phyloP scores from a whole-genome alignment of 64 coral and sea anemone genomes.

The Pocillopora damicornis region DNA sequence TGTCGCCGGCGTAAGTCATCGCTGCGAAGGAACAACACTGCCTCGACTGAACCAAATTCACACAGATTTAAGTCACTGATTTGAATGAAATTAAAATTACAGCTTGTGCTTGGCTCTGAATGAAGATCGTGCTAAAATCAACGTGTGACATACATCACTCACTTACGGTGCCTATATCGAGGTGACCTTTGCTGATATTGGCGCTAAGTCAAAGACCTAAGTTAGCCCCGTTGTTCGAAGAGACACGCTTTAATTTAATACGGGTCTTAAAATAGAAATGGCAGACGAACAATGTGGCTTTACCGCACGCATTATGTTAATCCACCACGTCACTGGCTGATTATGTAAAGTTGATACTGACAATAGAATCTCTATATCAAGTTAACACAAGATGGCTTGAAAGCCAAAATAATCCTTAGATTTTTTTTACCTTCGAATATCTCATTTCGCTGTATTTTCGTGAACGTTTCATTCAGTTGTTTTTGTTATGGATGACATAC shows the following conservation, averaged over 20 bases:
- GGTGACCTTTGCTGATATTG: constrained; percentile 38
- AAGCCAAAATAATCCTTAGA: neutral
- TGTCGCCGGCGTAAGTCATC: constrained; percentile 21
- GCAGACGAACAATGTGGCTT: neutral
- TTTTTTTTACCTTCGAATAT: neutral
- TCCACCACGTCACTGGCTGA: constrained; percentile 28
- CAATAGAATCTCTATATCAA: neutral
- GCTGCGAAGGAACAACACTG: neutral
- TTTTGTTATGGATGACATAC: no score
- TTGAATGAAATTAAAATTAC: neutral
- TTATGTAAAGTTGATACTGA: constrained; percentile 1
- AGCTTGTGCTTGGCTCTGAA: neutral
- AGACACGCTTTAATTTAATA: constrained; percentile 7
- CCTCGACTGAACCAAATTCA: constrained; percentile 14
- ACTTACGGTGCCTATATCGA: neutral
- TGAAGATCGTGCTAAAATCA: constrained; percentile 14
- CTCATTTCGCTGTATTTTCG: no score
- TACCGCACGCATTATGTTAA: constrained; percentile 38
- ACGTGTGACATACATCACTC: neutral
- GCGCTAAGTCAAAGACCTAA: constrained; percentile 33
- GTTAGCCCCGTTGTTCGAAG: neutral
- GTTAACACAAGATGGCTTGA: neutral
- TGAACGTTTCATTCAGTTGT: no score
- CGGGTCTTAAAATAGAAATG: constrained; percentile 46
- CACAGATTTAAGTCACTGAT: neutral